These are phyloP conservation scores for Neosilurus hyrtlii DNA, from an alignment of 2,797 vertebrate genomes.

Conservation along the genomic window DNA sequence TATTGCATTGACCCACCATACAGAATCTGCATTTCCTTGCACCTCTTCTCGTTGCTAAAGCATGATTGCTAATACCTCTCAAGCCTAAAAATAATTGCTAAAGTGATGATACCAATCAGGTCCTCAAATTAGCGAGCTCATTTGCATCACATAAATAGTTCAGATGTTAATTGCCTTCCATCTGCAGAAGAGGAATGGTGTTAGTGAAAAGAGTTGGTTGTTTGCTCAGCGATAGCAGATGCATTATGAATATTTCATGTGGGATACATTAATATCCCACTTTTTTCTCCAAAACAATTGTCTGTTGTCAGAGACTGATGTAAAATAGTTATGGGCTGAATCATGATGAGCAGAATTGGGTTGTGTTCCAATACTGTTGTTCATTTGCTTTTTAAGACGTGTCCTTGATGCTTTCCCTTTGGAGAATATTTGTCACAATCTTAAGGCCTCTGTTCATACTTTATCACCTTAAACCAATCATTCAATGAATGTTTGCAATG, in stretches of 20 bases:
- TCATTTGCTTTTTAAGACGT: background rate
- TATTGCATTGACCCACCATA: conserved; percentile 65
- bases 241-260: conserved; percentile 46
- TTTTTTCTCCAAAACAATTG: conserved; percentile 25
- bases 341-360: conserved; percentile 5
- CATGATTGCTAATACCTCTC: conserved; percentile 70
- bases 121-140: conserved; percentile 69
- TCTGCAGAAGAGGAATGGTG: conserved; percentile 45
- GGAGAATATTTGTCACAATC: background rate
- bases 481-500: background rate
- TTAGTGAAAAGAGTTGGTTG: conserved; percentile 42
- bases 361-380: conserved; percentile 2
- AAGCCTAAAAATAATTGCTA: conserved; percentile 65
- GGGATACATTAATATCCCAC: conserved; percentile 21
- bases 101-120: conserved; percentile 69
- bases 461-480: conserved; percentile 4
- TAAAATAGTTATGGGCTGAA: conserved; percentile 28
- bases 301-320: conserved; percentile 35
- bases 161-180: conserved; percentile 59
- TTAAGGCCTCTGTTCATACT: background rate
- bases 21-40: conserved; percentile 74
- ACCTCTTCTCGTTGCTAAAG: conserved; percentile 70
- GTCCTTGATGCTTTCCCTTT: conserved; percentile 2
- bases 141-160: conserved; percentile 71
- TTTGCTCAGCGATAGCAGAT: conserved; percentile 36